Evolutionary conservation across 2,797 vertebrate species (phyloP).

Genomic region (Pyrocephalus nanus): DNA sequence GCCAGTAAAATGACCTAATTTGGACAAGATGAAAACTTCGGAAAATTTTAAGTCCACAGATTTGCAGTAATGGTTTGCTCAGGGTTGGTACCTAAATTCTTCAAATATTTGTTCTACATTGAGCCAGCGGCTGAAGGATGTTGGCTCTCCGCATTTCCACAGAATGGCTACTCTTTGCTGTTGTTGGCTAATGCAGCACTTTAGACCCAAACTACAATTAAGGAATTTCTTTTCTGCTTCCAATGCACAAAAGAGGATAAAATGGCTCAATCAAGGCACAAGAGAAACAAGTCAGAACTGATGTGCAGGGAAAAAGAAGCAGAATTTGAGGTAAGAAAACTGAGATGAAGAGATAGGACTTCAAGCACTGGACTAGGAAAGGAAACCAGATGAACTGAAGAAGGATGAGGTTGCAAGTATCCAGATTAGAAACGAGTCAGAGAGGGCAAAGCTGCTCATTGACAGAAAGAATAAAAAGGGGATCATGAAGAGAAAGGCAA

Average conservation of each 20-base stretch:
- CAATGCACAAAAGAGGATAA: neutral
- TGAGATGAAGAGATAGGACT: neutral
- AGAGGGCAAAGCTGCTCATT: neutral
- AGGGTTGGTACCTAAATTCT: neutral
- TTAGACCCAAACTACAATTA: neutral
- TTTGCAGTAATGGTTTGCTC: neutral
- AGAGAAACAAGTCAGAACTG: neutral
- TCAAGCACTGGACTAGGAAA: neutral
- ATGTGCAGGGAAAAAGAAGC: neutral
- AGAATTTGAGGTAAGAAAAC: neutral
- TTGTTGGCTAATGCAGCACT: neutral
- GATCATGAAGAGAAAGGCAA: neutral
- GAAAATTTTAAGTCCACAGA: neutral
- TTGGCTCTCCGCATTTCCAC: neutral
- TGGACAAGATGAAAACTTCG: neutral
- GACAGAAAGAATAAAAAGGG: neutral
- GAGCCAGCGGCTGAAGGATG: neutral
- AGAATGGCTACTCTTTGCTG: neutral
- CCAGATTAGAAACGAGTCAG: neutral
- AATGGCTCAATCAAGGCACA: neutral
- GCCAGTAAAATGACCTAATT: neutral
- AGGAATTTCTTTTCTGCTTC: neutral
- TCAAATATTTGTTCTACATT: slow-evolving; percentile 12
- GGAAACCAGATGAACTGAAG: neutral
- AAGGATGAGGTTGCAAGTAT: neutral